These are phyloP conservation scores for Macroramphosus scolopax DNA, from an alignment of 2,797 vertebrate species.

Conservation along the genomic window DNA sequence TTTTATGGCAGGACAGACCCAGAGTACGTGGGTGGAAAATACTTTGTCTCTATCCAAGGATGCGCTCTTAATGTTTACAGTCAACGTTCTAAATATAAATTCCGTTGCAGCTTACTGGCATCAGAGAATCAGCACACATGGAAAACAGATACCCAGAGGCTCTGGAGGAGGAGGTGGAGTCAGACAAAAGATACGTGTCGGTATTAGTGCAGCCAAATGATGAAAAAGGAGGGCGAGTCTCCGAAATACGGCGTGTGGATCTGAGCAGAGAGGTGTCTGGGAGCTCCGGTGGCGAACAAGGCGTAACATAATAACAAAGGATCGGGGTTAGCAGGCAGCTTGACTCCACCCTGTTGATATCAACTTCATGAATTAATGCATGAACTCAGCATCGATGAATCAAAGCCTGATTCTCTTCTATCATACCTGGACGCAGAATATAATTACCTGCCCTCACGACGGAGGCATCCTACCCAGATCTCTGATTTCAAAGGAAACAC, in stretches of 20 bases:
- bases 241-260: background rate
- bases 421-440: conserved; percentile 1
- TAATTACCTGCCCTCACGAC: background rate
- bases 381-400: background rate
- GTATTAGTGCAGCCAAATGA: conserved; percentile 15
- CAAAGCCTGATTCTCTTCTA: background rate
- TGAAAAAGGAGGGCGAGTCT: conserved; percentile 4
- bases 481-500: no score
- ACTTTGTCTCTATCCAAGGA: background rate
- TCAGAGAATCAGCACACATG: background rate
- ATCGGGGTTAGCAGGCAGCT: conserved; percentile 11
- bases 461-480: background rate
- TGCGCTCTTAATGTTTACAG: background rate
- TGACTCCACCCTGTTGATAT: conserved; percentile 3
- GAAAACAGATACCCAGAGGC: conserved; percentile 6
- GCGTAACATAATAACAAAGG: conserved; percentile 9
- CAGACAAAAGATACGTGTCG: conserved; percentile 5
- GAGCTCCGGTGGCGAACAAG: conserved; percentile 3
- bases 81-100: background rate
- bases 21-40: background rate
- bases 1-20: no score
- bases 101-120: background rate
- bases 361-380: background rate
- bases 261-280: background rate
- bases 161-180: conserved; percentile 5